Evolutionary conservation across 2,797 vertebrate genomes (phyloP).

Genomic region (Dermochelys coriacea): DNA sequence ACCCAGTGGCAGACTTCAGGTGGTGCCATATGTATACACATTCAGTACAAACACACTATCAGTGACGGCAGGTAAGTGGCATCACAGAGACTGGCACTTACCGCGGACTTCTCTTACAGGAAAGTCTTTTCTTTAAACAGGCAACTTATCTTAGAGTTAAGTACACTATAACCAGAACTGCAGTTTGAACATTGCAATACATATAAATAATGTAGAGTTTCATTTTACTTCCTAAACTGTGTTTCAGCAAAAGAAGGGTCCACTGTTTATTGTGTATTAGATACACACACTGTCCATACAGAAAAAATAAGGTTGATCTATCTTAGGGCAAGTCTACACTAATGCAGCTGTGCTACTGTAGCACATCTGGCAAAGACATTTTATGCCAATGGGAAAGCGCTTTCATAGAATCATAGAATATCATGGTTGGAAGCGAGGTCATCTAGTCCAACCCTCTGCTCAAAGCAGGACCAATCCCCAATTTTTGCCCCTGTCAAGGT

Average conservation of each 20-base stretch:
- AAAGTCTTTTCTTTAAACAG: not conserved
- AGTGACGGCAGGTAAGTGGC: not conserved
- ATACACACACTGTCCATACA: not conserved
- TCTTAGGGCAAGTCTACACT: not conserved
- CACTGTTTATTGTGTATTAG: not conserved
- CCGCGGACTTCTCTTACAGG: not conserved
- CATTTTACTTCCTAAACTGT: not conserved
- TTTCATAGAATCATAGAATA: too few relatives aligned
- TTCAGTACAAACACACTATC: not conserved
- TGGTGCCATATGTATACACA: not conserved
- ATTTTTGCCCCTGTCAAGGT: too few relatives aligned
- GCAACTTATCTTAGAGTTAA: not conserved
- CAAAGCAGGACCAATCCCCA: too few relatives aligned
- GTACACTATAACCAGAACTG: constrained; percentile 11
- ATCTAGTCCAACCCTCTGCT: too few relatives aligned
- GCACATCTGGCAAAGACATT: too few relatives aligned
- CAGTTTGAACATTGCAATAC: not conserved
- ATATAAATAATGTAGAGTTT: not conserved
- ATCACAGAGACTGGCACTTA: not conserved
- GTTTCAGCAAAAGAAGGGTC: not conserved
- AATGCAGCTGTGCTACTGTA: too few relatives aligned
- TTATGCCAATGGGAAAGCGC: too few relatives aligned
- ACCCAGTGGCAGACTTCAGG: not conserved
- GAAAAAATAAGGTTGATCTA: not conserved
- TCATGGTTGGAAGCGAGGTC: too few relatives aligned